Conservation (phyloP, 2,888 invertebrate species). For the Trilocha varians region DNA sequence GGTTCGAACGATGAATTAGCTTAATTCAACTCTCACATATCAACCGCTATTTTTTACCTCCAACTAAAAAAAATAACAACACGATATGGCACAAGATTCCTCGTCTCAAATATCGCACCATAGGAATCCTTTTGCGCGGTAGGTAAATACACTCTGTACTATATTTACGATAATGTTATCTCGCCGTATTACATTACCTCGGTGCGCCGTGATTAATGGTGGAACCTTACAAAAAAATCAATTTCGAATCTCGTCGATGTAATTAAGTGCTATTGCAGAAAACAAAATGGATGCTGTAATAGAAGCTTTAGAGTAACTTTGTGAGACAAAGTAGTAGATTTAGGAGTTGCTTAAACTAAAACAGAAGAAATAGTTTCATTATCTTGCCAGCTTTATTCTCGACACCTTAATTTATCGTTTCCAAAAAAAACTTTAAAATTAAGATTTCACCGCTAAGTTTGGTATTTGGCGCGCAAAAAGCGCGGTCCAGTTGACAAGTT, state of each 20-base stretch:
- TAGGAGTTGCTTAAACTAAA: no score
- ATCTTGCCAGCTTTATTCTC: background rate
- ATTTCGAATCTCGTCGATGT: conserved; percentile 32
- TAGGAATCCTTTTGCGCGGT: conserved; percentile 48
- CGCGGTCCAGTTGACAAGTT: conserved; percentile 52
- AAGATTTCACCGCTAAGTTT: conserved; percentile 58
- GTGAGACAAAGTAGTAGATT: no score
- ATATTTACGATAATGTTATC: conserved; percentile 68
- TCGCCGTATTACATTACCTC: conserved; percentile 57
- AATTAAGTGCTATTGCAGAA: background rate
- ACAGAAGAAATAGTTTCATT: no score
- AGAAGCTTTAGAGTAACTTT: no score
- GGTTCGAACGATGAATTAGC: no score
- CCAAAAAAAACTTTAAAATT: conserved; percentile 49
- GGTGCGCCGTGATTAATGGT: conserved; percentile 50
- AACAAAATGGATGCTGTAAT: no score
- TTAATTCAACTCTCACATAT: no score
- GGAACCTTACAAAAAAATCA: conserved; percentile 38
- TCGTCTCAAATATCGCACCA: conserved; percentile 45
- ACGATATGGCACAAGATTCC: conserved; percentile 53
- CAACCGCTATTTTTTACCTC: no score
- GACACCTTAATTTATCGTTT: conserved; percentile 9
- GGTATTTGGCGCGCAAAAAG: conserved; percentile 56
- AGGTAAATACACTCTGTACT: conserved; percentile 55
- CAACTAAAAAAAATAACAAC: conserved; percentile 20